Conservation (phyloP, 23 tunicate genomes). For the Trididemnum miniatum region DNA sequence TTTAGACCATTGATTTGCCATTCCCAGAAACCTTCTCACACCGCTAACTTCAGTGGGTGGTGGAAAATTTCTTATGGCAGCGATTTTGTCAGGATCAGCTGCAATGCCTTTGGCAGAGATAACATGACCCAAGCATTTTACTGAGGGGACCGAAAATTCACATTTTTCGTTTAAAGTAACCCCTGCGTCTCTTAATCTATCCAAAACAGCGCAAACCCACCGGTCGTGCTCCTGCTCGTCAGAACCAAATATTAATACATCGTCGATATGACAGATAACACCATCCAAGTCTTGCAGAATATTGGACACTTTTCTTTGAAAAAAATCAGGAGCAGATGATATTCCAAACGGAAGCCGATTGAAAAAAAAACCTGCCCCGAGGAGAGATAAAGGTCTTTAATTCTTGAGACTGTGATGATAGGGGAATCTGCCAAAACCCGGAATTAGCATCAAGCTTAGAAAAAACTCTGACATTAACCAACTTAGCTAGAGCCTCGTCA, state of each 20-base stretch:
- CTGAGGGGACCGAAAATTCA: not conserved
- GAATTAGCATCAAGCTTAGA: slow-evolving; percentile 46
- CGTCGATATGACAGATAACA: slow-evolving; percentile 24
- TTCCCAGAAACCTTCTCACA: not conserved
- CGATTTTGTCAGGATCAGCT: not conserved
- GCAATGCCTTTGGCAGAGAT: not conserved
- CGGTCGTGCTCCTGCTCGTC: slow-evolving; percentile 14
- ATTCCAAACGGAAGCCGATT: no score
- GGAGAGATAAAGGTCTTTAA: slow-evolving; percentile 20
- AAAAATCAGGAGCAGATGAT: slow-evolving; percentile 25
- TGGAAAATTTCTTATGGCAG: not conserved
- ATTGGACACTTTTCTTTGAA: not conserved
- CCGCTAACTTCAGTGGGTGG: not conserved
- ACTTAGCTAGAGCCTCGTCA: slow-evolving; percentile 11
- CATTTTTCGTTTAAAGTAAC: slow-evolving; percentile 49
- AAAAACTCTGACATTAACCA: not conserved
- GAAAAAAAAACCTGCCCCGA: slow-evolving; percentile 18
- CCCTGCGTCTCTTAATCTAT: not conserved
- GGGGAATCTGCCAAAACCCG: slow-evolving; percentile 37
- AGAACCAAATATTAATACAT: slow-evolving; percentile 21
- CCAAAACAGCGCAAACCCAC: not conserved
- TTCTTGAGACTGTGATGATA: not conserved
- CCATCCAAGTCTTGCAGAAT: slow-evolving; percentile 20
- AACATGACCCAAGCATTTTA: slow-evolving; percentile 24
- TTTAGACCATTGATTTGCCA: not conserved